phyloP scores from a whole-genome alignment of 2,888 invertebrate genomes.

The Gisinianus flammeolus region DNA sequence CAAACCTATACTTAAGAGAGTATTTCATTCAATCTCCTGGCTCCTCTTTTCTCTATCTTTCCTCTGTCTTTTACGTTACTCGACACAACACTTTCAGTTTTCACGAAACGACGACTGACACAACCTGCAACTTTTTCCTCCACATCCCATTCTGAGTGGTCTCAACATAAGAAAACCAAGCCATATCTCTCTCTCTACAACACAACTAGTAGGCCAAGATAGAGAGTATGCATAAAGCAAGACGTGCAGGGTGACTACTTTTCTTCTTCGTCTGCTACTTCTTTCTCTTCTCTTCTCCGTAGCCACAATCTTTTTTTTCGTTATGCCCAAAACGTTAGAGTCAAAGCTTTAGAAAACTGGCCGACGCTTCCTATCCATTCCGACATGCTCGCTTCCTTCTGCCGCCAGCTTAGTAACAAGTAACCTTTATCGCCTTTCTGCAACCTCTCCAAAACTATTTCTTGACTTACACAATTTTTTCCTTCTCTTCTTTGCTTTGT shows the following conservation, averaged over 20 bases:
- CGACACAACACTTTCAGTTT: constrained; percentile 28
- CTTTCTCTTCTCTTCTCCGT: background rate
- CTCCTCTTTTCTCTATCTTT: constrained; percentile 24
- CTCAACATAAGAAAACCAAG: background rate
- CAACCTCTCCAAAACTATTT: background rate
- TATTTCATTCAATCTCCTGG: constrained; percentile 32
- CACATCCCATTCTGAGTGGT: background rate
- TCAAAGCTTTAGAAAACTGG: background rate
- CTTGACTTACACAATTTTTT: constrained; percentile 8
- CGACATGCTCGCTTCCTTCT: background rate
- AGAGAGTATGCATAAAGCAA: background rate
- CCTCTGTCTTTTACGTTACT: constrained; percentile 29
- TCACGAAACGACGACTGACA: constrained; percentile 32
- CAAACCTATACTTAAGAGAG: constrained; percentile 23
- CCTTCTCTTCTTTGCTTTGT: background rate
- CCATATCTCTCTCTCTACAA: background rate
- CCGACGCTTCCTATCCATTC: background rate
- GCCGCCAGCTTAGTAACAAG: too few relatives aligned
- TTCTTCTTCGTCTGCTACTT: background rate
- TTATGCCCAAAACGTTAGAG: background rate
- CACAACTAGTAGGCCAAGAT: background rate
- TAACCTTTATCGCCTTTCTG: background rate
- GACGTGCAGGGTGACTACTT: background rate
- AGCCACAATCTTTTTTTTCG: background rate
- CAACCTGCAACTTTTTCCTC: constrained; percentile 32